These are phyloP conservation scores for Lanistes nyassanus DNA, from an alignment of 1,140 invertebrate genomes.

Conservation along the genomic window DNA sequence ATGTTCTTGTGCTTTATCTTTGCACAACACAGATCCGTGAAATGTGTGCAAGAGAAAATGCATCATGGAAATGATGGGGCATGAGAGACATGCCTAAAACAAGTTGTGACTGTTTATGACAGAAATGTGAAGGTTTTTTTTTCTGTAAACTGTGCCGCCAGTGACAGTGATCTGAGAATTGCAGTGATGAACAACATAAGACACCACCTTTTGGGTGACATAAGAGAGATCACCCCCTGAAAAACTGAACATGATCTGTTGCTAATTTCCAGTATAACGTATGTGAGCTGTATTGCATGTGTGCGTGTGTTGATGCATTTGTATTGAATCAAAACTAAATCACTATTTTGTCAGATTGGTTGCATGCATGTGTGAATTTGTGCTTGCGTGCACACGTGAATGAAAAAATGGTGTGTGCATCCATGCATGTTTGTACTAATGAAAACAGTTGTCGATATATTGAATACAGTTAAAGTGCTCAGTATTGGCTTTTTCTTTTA, in stretches of 20 bases:
- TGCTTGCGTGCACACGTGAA: background rate
- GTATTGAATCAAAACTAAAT: background rate
- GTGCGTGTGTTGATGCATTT: background rate
- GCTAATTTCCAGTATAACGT: background rate
- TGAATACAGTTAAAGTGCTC: background rate
- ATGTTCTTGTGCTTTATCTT: no score
- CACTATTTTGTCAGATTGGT: background rate
- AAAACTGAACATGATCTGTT: background rate
- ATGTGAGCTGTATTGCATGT: background rate
- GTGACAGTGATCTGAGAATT: background rate
- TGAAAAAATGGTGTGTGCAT: background rate
- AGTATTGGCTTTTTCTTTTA: background rate
- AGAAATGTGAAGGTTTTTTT: background rate
- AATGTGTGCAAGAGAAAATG: no score
- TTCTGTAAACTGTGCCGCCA: background rate
- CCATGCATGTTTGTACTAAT: background rate
- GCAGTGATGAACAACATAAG: background rate
- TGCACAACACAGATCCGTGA: no score
- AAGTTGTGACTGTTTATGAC: no score
- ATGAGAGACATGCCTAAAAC: no score
- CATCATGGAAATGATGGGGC: no score
- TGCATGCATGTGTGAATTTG: background rate
- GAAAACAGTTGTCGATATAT: no score
- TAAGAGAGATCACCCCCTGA: background rate
- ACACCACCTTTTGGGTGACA: background rate